These are phyloP conservation scores for Agrotis segetum DNA, from an alignment of 2,888 invertebrate genomes.

Conservation along the genomic window DNA sequence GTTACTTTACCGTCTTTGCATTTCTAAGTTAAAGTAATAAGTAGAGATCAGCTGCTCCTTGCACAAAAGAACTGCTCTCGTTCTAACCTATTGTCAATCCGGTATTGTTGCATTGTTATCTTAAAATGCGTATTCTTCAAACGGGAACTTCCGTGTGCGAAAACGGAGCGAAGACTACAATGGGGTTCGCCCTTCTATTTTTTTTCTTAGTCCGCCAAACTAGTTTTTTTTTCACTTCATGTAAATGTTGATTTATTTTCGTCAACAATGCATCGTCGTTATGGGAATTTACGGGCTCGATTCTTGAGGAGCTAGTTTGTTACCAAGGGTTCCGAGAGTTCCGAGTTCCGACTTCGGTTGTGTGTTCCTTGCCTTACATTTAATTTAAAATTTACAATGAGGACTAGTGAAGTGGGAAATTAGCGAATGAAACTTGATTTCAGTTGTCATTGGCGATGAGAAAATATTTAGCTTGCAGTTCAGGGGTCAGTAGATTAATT, in stretches of 20 bases:
- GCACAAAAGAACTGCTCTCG: slow-evolving; percentile 82
- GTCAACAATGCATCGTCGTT: slow-evolving; percentile 86
- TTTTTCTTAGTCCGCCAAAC: slow-evolving; percentile 79
- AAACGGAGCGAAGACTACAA: slow-evolving; percentile 79
- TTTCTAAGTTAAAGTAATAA: slow-evolving; percentile 75
- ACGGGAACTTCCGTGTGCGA: slow-evolving; percentile 89
- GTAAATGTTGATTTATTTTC: slow-evolving; percentile 89
- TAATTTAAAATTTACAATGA: slow-evolving; percentile 72
- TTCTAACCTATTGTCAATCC: slow-evolving; percentile 82
- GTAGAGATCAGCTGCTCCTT: slow-evolving; percentile 83
- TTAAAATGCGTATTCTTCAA: slow-evolving; percentile 80
- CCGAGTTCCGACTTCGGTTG: slow-evolving; percentile 62
- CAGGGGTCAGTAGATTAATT: slow-evolving; percentile 59
- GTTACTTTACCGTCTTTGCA: slow-evolving; percentile 70
- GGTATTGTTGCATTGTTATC: slow-evolving; percentile 84
- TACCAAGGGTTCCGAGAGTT: slow-evolving; percentile 73
- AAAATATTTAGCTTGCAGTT: slow-evolving; percentile 75
- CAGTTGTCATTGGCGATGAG: slow-evolving; percentile 63
- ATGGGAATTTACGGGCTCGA: slow-evolving; percentile 84
- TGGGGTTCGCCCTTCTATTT: slow-evolving; percentile 79
- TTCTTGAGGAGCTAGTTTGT: slow-evolving; percentile 74
- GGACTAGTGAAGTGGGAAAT: slow-evolving; percentile 79
- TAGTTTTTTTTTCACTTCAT: slow-evolving; percentile 84
- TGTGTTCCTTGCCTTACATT: slow-evolving; percentile 68
- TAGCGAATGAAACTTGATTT: slow-evolving; percentile 73